phyloP scores from a whole-genome alignment of 1,140 invertebrate genomes.

The Heliconius hewitsoni region DNA sequence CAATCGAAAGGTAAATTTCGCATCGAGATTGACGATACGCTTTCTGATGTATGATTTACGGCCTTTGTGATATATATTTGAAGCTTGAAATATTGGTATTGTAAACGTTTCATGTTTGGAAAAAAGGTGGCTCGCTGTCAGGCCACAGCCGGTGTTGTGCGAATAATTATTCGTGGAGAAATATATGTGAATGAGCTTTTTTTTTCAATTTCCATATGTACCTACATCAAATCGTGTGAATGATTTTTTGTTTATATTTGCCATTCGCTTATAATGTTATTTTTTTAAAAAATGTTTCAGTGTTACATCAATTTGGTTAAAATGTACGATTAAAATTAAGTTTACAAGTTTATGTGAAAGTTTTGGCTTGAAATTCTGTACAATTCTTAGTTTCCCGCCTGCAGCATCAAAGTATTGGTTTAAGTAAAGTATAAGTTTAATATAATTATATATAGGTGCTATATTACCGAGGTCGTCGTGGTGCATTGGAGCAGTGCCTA shows the following conservation, averaged over 20 bases:
- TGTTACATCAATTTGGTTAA: no score
- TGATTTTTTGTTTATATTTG: neutral
- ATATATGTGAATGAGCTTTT: neutral
- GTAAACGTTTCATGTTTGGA: neutral
- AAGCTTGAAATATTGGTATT: slow-evolving; percentile 15
- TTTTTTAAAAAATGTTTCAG: neutral
- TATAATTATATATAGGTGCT: no score
- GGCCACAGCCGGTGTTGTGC: neutral
- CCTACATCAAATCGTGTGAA: neutral
- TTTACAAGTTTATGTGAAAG: no score
- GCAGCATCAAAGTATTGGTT: no score
- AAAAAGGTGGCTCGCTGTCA: slow-evolving; percentile 7
- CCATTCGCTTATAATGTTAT: neutral
- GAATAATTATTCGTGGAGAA: slow-evolving; percentile 2
- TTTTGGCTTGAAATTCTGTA: no score
- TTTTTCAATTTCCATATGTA: neutral
- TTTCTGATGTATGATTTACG: slow-evolving; percentile 14
- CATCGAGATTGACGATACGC: slow-evolving; percentile 11
- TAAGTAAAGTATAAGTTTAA: no score
- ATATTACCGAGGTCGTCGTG: no score
- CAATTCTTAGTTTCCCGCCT: no score
- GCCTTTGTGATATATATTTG: slow-evolving; percentile 17
- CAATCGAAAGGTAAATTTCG: slow-evolving; percentile 12
- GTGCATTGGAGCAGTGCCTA: no score
- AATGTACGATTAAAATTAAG: no score